Conservation (phyloP, 2,113 vertebrate species). For the Microtus oregoni region DNA sequence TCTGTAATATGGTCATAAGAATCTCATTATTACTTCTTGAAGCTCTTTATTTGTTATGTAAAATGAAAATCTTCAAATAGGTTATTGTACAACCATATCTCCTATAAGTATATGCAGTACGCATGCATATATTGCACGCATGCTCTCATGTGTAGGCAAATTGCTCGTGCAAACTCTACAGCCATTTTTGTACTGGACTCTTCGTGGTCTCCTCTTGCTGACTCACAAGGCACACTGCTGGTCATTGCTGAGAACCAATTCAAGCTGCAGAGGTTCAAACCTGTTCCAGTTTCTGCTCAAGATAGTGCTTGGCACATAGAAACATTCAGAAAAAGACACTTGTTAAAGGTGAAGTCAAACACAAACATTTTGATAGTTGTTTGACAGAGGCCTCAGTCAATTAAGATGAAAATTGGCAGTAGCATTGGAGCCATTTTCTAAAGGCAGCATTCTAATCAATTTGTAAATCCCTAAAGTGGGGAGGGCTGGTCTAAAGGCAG, state of each 20-base stretch:
- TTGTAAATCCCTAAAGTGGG: not conserved
- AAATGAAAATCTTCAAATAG: not conserved
- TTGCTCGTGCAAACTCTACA: not conserved
- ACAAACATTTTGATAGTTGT: not conserved
- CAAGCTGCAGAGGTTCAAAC: not conserved
- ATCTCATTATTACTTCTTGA: not conserved
- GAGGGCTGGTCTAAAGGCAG: not conserved
- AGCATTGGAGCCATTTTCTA: not conserved
- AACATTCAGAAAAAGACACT: not conserved
- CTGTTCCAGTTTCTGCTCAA: not conserved
- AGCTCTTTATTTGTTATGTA: not conserved
- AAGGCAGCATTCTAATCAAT: not conserved
- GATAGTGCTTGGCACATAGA: not conserved
- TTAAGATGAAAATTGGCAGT: not conserved
- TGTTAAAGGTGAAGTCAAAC: not conserved
- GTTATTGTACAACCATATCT: not conserved
- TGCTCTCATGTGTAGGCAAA: not conserved
- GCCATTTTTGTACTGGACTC: not conserved
- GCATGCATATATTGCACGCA: not conserved
- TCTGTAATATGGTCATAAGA: not conserved
- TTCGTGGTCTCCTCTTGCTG: not conserved
- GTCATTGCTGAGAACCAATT: not conserved
- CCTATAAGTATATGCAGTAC: not conserved
- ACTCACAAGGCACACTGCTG: not conserved
- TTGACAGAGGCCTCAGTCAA: not conserved